phyloP scores from a whole-genome alignment of 2,113 vertebrate genomes.

The Rutilus rutilus region DNA sequence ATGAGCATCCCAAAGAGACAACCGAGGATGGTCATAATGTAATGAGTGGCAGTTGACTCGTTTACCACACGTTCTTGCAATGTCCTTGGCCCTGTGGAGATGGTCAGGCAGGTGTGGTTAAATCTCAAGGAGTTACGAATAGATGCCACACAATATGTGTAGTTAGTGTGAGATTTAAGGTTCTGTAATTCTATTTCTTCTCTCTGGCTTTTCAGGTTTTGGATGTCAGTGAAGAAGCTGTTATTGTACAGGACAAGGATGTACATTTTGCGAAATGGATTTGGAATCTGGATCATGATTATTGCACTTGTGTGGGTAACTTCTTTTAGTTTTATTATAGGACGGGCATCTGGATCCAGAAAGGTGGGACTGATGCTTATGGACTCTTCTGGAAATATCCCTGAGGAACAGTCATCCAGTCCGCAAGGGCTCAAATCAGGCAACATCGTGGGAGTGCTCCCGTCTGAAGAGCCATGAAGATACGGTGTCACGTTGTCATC shows the following conservation, averaged over 20 bases:
- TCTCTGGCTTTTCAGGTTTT: slow-evolving; percentile 82
- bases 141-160: slow-evolving; percentile 96
- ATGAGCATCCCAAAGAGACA: slow-evolving; percentile 96
- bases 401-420: slow-evolving; percentile 89
- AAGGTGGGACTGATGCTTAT: slow-evolving; percentile 81
- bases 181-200: slow-evolving; percentile 89
- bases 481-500: slow-evolving; percentile 80
- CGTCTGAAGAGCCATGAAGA: slow-evolving; percentile 69
- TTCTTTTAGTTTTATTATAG: slow-evolving; percentile 85
- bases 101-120: slow-evolving; percentile 95
- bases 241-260: slow-evolving; percentile 93
- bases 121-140: slow-evolving; percentile 88
- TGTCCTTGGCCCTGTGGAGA: slow-evolving; percentile 80
- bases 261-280: slow-evolving; percentile 94
- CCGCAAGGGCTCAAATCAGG: slow-evolving; percentile 84
- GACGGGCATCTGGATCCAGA: slow-evolving; percentile 76
- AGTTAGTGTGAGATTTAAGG: slow-evolving; percentile 89
- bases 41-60: slow-evolving; percentile 92
- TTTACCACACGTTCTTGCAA: slow-evolving; percentile 69
- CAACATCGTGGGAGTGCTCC: slow-evolving; percentile 69
- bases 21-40: slow-evolving; percentile 95
- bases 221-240: slow-evolving; percentile 88
- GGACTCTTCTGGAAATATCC: slow-evolving; percentile 81
- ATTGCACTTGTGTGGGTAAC: slow-evolving; percentile 86
- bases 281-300: slow-evolving; percentile 88